Evolutionary conservation across 35 echinoderm and acorn worm genomes (phyloP).

Genomic region (Anneissia japonica): DNA sequence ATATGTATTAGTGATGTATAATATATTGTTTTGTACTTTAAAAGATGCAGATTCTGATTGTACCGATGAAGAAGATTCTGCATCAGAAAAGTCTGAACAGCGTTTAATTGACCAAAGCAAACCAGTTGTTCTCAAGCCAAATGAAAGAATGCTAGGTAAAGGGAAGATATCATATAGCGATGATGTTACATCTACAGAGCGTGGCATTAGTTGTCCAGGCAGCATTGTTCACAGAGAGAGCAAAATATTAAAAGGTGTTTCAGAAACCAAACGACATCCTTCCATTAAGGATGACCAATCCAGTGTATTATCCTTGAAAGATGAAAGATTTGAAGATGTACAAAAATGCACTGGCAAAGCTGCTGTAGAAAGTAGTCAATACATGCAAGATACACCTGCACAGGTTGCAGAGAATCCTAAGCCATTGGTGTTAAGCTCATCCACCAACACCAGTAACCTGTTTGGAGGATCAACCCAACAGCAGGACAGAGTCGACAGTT

Average conservation of each 20-base stretch:
- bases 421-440: neutral
- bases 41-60: neutral
- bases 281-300: neutral
- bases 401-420: too few relatives aligned
- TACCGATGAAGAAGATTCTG: neutral
- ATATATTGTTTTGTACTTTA: neutral
- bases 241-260: neutral
- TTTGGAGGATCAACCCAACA: neutral
- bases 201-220: too few relatives aligned
- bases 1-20: too few relatives aligned
- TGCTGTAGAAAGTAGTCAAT: neutral
- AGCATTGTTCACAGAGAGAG: too few relatives aligned
- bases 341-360: neutral
- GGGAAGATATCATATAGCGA: too few relatives aligned
- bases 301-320: neutral
- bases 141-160: too few relatives aligned
- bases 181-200: too few relatives aligned
- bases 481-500: neutral
- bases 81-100: too few relatives aligned
- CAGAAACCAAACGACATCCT: neutral
- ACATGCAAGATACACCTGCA: neutral
- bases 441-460: neutral
- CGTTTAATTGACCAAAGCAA: too few relatives aligned
- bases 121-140: too few relatives aligned
- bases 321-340: neutral